A percentile compares a stretch with the other conserved stretches of the same genome.
Conservation (phyloP, 2,113 vertebrate species). For the Vombatus ursinus region DNA sequence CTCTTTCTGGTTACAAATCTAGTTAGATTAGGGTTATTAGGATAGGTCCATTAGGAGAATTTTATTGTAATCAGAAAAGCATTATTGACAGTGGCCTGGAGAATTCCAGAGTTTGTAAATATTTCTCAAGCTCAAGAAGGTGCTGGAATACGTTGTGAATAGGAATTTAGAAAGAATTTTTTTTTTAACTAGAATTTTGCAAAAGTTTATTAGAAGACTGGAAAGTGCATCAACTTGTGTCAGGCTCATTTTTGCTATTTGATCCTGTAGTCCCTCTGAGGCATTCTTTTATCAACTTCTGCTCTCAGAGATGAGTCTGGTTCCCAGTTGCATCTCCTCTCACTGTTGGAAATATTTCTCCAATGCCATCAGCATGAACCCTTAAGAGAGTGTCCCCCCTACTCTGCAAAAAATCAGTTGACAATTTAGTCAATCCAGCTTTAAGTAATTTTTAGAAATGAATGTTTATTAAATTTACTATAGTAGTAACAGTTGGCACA, state of each 20-base stretch:
- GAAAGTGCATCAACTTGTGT: background rate
- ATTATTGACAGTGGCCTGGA: background rate
- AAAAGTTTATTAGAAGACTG: background rate
- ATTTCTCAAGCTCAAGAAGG: background rate
- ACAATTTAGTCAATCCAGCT: too few species aligned
- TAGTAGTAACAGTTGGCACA: too few species aligned
- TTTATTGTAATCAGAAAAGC: background rate
- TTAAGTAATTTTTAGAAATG: too few species aligned
- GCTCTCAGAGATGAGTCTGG: background rate
- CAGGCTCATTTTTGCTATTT: background rate
- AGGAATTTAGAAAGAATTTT: background rate
- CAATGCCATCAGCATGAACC: too few species aligned
- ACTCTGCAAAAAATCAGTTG: too few species aligned
- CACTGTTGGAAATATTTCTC: too few species aligned
- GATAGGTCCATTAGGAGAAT: background rate
- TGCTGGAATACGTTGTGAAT: background rate
- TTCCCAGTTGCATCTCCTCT: background rate
- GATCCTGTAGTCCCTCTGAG: background rate
- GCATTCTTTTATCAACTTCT: background rate
- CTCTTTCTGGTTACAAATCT: background rate
- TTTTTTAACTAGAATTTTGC: background rate
- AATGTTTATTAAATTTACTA: too few species aligned
- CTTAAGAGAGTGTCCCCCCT: too few species aligned
- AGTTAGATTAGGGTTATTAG: background rate
- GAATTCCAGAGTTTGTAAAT: background rate